Evolutionary conservation across 1,140 invertebrate genomes (phyloP).

Genomic region (Bemisia tabaci): DNA sequence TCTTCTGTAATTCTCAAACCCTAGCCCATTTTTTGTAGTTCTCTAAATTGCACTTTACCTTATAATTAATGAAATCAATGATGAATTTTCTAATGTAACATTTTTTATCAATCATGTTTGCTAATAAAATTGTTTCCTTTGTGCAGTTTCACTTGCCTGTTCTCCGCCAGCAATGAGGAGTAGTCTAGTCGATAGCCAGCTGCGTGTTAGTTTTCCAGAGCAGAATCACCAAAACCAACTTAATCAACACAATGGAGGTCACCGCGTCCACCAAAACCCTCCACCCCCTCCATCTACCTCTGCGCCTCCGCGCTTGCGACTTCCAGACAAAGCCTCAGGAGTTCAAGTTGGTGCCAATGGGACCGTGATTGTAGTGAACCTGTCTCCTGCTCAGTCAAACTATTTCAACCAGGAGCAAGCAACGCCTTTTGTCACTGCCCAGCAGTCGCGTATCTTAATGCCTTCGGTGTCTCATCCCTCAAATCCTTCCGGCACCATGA

Average conservation of each 20-base stretch:
- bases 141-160: no score
- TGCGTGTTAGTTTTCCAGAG: background rate
- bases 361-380: slow-evolving; percentile 60
- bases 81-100: no score
- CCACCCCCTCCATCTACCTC: background rate
- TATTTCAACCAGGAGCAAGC: slow-evolving; percentile 22
- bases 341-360: slow-evolving; percentile 37
- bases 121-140: no score
- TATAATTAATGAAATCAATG: no score
- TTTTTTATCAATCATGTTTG: no score
- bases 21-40: no score
- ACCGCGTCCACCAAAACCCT: background rate
- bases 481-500: slow-evolving; percentile 30
- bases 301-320: slow-evolving; percentile 2
- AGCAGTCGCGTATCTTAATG: slow-evolving; percentile 14
- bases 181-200: background rate
- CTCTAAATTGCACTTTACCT: no score
- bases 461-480: background rate
- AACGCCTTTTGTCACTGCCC: slow-evolving; percentile 31
- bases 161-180: no score
- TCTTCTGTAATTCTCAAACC: no score
- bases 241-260: background rate
- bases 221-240: background rate
- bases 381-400: slow-evolving; percentile 40
- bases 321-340: slow-evolving; percentile 2